Conservation (phyloP, 2,113 vertebrate genomes). For the Tyrannus savana region DNA sequence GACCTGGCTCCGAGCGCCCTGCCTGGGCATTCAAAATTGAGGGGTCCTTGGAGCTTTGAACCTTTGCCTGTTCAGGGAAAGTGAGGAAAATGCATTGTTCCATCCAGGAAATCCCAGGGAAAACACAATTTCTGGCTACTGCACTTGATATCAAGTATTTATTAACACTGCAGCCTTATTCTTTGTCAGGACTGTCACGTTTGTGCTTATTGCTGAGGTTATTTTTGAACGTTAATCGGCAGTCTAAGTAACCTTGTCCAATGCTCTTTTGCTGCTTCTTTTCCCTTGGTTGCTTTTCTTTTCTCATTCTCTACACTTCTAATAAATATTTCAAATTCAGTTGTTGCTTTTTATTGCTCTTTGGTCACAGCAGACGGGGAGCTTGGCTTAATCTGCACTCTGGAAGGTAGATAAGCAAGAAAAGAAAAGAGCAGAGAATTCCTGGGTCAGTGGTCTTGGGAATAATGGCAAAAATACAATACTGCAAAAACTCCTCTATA, state of each 20-base stretch:
- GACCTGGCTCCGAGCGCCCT: neutral
- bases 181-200: conserved; percentile 25
- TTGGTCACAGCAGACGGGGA: conserved; percentile 24
- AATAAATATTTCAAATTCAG: conserved; percentile 63
- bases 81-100: neutral
- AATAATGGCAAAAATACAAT: neutral
- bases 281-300: conserved; percentile 43
- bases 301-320: neutral
- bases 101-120: neutral
- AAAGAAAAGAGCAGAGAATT: neutral
- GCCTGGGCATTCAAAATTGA: neutral
- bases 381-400: conserved; percentile 14
- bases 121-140: neutral
- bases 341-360: conserved; percentile 50
- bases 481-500: neutral
- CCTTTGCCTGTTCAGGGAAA: neutral
- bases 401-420: neutral
- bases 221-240: conserved; percentile 56
- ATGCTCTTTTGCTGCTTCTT: conserved; percentile 45
- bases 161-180: neutral
- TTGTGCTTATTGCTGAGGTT: conserved; percentile 7
- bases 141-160: neutral
- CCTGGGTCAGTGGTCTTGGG: neutral
- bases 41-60: neutral
- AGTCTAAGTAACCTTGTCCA: conserved; percentile 51